Evolutionary conservation across 2,113 vertebrate species (phyloP).

Genomic region (Bos taurus): DNA sequence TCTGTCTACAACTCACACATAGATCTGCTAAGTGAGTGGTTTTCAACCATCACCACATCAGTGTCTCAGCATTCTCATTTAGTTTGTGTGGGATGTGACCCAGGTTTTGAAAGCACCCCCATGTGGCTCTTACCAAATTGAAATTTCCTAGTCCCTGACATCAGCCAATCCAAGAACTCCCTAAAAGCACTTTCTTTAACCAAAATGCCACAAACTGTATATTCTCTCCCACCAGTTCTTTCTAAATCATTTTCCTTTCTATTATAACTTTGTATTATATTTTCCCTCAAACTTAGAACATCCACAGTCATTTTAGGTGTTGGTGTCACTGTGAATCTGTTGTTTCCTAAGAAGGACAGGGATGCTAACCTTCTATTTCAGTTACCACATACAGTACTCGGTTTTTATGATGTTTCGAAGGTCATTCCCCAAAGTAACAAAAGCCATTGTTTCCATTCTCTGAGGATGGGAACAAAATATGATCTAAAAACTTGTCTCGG

Average conservation of each 20-base stretch:
- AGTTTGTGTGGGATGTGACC: not conserved
- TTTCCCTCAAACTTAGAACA: not conserved
- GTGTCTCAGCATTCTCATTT: not conserved
- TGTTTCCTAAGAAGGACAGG: not conserved
- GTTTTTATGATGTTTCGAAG: conserved; percentile 39
- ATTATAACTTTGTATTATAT: not conserved
- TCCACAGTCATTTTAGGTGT: not conserved
- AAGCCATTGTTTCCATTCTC: conserved; percentile 32
- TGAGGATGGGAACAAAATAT: conserved; percentile 53
- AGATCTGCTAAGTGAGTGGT: not conserved
- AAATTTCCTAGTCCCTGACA: not conserved
- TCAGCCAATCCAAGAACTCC: not conserved
- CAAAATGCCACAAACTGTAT: not conserved
- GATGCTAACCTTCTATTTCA: not conserved
- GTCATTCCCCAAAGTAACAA: conserved; percentile 30
- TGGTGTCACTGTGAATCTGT: not conserved
- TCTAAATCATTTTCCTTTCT: not conserved
- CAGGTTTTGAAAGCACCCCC: not conserved
- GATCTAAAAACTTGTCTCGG: conserved; percentile 54
- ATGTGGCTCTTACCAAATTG: not conserved
- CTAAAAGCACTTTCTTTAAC: not conserved
- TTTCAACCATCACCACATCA: not conserved
- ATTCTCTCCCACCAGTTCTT: not conserved
- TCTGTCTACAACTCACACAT: not conserved
- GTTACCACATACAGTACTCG: not conserved